These are phyloP conservation scores for Sminthurides bifidus DNA, from an alignment of 1,140 invertebrate species.

Conservation along the genomic window DNA sequence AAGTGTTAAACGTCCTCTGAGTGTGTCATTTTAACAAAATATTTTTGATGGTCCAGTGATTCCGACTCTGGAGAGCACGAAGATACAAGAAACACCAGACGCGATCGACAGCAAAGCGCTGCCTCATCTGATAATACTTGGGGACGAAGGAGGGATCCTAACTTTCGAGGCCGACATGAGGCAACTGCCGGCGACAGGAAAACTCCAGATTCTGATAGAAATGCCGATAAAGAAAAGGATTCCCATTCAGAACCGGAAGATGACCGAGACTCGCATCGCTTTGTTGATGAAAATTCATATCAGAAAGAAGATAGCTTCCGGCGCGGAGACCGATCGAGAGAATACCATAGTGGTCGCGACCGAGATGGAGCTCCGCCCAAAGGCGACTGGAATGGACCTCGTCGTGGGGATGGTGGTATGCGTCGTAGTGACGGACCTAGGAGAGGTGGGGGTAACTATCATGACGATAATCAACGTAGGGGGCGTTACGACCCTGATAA, in stretches of 20 bases:
- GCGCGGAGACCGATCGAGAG: neutral
- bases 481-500: neutral
- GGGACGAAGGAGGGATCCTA: neutral
- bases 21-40: neutral
- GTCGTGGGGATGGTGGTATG: neutral
- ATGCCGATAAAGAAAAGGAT: slow-evolving; percentile 22
- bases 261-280: slow-evolving; percentile 15
- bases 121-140: slow-evolving; percentile 1
- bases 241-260: slow-evolving; percentile 26
- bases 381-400: neutral
- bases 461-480: neutral
- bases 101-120: neutral
- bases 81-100: neutral
- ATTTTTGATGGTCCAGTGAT: neutral
- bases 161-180: neutral
- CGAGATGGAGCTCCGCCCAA: neutral
- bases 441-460: neutral
- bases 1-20: neutral
- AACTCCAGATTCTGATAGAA: slow-evolving; percentile 5
- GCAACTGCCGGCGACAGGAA: neutral
- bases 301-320: slow-evolving; percentile 4
- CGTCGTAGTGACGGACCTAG: neutral
- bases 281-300: too few species aligned
- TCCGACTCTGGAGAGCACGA: neutral
- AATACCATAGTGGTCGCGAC: neutral